Percentiles rank a stretch among this genome's conserved stretches.
Evolutionary conservation across 1,140 invertebrate genomes (phyloP).

Genomic region (Musca domestica): DNA sequence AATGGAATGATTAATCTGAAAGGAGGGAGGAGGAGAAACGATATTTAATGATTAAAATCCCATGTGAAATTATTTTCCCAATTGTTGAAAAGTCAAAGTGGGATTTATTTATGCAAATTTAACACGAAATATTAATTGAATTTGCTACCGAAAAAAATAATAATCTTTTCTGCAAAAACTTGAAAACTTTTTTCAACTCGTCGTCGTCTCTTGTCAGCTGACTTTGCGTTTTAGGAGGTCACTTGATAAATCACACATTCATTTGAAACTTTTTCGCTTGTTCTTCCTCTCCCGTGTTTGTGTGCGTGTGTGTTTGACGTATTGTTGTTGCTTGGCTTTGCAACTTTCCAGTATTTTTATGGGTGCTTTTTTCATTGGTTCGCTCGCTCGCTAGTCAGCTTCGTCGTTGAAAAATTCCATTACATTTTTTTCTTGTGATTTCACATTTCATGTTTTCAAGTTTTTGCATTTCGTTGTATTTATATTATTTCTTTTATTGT

Average conservation of each 20-base stretch:
- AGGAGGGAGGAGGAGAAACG: neutral
- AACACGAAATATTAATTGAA: too few species aligned
- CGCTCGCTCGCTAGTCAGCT: neutral
- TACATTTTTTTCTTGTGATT: too few species aligned
- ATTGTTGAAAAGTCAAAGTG: too few species aligned
- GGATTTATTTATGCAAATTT: too few species aligned
- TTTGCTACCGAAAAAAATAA: too few species aligned
- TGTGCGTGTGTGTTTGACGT: too few species aligned
- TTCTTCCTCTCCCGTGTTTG: too few species aligned
- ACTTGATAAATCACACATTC: conserved; percentile 17
- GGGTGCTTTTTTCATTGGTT: neutral
- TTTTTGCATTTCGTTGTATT: neutral
- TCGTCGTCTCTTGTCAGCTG: conserved; percentile 8
- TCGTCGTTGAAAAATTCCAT: too few species aligned
- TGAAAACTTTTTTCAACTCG: conserved; percentile 8
- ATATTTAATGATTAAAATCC: too few species aligned
- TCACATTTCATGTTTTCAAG: too few species aligned
- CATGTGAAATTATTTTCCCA: too few species aligned
- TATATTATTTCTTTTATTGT: conserved; percentile 6
- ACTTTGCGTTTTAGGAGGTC: conserved; percentile 18
- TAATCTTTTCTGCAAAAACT: neutral
- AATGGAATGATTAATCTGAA: conserved; percentile 17
- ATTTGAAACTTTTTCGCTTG: conserved; percentile 2
- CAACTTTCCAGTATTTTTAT: conserved; percentile 16
- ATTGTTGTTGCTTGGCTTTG: neutral